Conservation (phyloP, 2,113 vertebrate species). For the Takifugu bimaculatus region DNA sequence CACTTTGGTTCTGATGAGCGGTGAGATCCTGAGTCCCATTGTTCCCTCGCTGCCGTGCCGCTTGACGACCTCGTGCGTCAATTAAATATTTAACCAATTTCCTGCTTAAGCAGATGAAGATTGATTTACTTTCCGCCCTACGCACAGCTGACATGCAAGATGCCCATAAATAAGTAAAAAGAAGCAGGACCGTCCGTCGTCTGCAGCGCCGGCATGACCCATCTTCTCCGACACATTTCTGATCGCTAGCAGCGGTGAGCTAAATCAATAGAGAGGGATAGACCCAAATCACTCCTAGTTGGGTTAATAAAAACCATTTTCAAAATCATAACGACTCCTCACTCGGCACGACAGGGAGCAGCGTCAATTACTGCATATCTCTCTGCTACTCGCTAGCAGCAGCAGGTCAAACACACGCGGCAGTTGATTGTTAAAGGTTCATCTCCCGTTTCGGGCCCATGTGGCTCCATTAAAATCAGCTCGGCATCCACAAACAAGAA, state of each 20-base stretch:
- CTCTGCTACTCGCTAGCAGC: constrained; percentile 9
- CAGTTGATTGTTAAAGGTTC: constrained; percentile 22
- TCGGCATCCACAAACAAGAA: neutral
- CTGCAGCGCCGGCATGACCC: constrained; percentile 42
- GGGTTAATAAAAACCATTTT: constrained; percentile 32
- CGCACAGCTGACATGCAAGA: neutral
- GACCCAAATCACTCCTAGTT: constrained; percentile 20
- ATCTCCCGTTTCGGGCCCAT: constrained; percentile 10
- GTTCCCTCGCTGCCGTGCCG: constrained; percentile 11
- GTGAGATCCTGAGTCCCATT: constrained; percentile 15
- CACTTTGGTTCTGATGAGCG: constrained; percentile 4
- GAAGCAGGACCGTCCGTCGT: constrained; percentile 34
- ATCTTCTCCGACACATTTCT: constrained; percentile 16
- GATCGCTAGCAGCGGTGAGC: constrained; percentile 18
- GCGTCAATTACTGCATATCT: neutral
- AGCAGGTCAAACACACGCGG: constrained; percentile 34
- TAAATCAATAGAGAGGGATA: constrained; percentile 21
- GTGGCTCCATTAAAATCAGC: constrained; percentile 31
- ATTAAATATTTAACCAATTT: constrained; percentile 24
- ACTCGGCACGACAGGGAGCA: too few species aligned
- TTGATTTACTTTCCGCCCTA: constrained; percentile 13
- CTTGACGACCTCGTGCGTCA: constrained; percentile 22
- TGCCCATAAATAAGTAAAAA: constrained; percentile 1
- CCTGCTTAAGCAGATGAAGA: constrained; percentile 11
- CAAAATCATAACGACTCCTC: constrained; percentile 5